A percentile compares a stretch with the other conserved stretches of the same genome.
phyloP scores from a whole-genome alignment of 2,888 invertebrate genomes.

The Tipula helvola region DNA sequence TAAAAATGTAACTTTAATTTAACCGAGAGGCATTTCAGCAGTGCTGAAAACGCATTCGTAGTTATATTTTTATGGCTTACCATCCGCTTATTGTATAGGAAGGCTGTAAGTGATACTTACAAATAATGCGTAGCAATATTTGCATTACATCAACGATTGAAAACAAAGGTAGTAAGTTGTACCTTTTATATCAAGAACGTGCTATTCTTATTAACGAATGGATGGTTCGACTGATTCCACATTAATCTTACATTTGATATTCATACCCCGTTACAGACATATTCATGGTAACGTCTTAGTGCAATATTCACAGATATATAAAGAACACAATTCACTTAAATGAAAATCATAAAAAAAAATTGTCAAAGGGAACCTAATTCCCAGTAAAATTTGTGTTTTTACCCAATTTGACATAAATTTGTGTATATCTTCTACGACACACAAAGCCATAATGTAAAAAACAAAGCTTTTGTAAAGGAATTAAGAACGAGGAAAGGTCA shows the following conservation, averaged over 20 bases:
- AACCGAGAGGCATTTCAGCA: no score
- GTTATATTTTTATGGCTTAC: not conserved
- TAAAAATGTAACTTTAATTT: no score
- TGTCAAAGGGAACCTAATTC: not conserved
- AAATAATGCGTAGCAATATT: not conserved
- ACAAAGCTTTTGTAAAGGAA: no score
- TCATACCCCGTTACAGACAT: not conserved
- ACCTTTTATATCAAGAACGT: not conserved
- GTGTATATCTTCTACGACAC: no score
- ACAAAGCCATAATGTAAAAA: no score
- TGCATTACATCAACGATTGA: not conserved
- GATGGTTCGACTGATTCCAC: not conserved
- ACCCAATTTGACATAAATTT: no score
- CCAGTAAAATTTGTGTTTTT: not conserved
- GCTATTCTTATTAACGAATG: no score
- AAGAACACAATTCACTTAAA: not conserved
- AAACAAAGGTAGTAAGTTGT: not conserved
- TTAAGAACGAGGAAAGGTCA: no score
- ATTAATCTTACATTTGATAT: not conserved
- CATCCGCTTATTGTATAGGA: not conserved
- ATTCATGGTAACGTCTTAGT: not conserved
- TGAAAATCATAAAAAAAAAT: not conserved
- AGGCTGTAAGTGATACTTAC: not conserved
- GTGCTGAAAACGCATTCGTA: no score
- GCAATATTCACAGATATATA: not conserved